phyloP scores from a whole-genome alignment of 2,888 invertebrate species.

The Rhabditoides inermis region DNA sequence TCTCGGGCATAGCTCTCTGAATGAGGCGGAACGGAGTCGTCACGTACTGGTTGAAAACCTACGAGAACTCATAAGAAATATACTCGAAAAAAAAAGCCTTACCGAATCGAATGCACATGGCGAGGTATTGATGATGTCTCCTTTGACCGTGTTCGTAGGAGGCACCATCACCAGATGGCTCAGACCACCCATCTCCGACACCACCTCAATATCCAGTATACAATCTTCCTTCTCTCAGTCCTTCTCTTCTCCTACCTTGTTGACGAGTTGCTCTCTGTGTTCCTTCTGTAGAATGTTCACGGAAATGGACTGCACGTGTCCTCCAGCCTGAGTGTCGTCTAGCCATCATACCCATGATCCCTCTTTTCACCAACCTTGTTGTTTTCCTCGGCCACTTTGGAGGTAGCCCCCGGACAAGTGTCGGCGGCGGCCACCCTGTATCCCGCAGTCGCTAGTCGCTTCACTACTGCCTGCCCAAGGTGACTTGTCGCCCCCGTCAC shows the following conservation, averaged over 20 bases:
- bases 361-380: conserved; percentile 16
- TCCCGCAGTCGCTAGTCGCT: conserved; percentile 33
- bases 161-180: conserved; percentile 25
- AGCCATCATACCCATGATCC: too few relatives aligned
- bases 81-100: conserved; percentile 6
- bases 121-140: conserved; percentile 29
- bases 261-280: too few relatives aligned
- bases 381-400: conserved; percentile 23
- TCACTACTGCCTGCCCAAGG: conserved; percentile 29
- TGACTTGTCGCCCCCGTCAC: conserved; percentile 21
- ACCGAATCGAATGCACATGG: conserved; percentile 4
- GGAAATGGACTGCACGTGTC: too few relatives aligned
- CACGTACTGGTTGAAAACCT: conserved; percentile 26
- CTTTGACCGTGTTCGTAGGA: conserved; percentile 25
- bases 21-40: conserved; percentile 35
- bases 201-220: conserved; percentile 8
- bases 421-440: conserved; percentile 22
- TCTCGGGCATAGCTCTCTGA: conserved; percentile 24
- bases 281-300: too few relatives aligned
- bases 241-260: too few relatives aligned
- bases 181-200: conserved; percentile 16
- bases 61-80: conserved; percentile 8
- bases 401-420: conserved; percentile 18
- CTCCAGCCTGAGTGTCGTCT: too few relatives aligned
- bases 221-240: too few relatives aligned